Conservation (phyloP, 2,888 invertebrate species). For the Diaperis boleti region DNA sequence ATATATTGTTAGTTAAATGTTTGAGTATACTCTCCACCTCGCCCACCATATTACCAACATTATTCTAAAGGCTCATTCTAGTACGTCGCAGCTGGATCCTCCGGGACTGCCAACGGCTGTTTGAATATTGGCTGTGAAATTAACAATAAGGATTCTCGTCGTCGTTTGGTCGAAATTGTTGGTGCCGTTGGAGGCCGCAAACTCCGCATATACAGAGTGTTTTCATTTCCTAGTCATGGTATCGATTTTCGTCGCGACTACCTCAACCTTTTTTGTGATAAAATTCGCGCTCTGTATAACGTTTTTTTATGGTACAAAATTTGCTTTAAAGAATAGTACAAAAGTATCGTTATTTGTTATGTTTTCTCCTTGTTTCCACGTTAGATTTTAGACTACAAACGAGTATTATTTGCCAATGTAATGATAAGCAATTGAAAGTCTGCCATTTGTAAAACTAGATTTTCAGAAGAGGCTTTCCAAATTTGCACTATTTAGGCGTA, state of each 20-base stretch:
- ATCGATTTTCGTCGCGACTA: conserved; percentile 45
- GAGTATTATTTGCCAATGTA: conserved; percentile 37
- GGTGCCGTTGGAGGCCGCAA: conserved; percentile 42
- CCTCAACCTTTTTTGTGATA: conserved; percentile 52
- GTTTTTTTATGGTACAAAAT: conserved; percentile 43
- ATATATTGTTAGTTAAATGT: too few species aligned
- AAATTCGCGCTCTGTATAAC: conserved; percentile 41
- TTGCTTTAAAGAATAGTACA: conserved; percentile 48
- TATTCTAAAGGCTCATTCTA: too few species aligned
- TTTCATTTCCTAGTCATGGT: conserved; percentile 46
- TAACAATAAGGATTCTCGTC: conserved; percentile 30
- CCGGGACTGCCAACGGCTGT: conserved; percentile 3
- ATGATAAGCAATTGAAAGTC: conserved; percentile 49
- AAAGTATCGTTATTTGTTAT: conserved; percentile 41
- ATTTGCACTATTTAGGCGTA: conserved; percentile 41
- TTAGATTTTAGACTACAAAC: conserved; percentile 20
- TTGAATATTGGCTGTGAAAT: conserved; percentile 51
- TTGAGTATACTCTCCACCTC: too few species aligned
- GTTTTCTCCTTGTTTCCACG: conserved; percentile 23
- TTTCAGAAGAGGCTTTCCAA: conserved; percentile 41
- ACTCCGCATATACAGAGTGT: conserved; percentile 42
- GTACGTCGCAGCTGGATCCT: too few species aligned
- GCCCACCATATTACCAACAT: too few species aligned
- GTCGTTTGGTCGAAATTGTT: conserved; percentile 15
- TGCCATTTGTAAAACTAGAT: conserved; percentile 43